Conservation (phyloP, 1,140 invertebrate species). For the Lepidurus arcticus region DNA sequence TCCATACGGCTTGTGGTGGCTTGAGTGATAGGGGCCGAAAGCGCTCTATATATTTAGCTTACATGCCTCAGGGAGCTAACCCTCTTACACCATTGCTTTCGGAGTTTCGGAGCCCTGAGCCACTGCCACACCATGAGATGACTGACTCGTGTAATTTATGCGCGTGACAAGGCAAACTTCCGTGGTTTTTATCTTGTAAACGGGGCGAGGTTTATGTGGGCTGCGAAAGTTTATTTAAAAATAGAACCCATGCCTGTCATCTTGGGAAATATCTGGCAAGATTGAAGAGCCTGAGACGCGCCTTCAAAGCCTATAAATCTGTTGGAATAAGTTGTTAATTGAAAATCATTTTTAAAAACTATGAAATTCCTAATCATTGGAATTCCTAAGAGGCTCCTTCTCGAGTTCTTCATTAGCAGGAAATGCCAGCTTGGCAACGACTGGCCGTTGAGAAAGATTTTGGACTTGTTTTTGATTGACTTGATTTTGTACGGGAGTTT, state of each 20-base stretch:
- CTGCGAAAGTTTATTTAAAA: background rate
- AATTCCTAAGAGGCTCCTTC: too few relatives aligned
- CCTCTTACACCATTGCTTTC: background rate
- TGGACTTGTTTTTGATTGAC: too few relatives aligned
- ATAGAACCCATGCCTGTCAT: conserved; percentile 15
- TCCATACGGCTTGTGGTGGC: background rate
- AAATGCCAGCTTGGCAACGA: too few relatives aligned
- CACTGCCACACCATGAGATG: background rate
- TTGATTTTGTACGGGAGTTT: too few relatives aligned
- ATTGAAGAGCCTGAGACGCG: conserved; percentile 2
- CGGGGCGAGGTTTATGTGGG: background rate
- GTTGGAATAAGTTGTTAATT: background rate
- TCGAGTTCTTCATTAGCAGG: too few relatives aligned
- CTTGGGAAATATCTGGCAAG: conserved; percentile 1
- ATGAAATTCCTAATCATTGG: too few relatives aligned
- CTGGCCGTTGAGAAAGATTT: too few relatives aligned
- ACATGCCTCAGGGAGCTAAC: background rate
- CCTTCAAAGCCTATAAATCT: conserved; percentile 4
- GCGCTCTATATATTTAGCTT: conserved; percentile 4
- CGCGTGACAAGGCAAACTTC: conserved; percentile 3
- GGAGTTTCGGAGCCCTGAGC: too few relatives aligned
- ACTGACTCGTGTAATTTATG: background rate
- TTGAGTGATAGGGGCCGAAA: background rate
- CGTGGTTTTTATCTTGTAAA: background rate
- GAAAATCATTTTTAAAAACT: background rate